phyloP scores from a whole-genome alignment of 2,888 invertebrate species.

The Ecdyonurus torrentis region DNA sequence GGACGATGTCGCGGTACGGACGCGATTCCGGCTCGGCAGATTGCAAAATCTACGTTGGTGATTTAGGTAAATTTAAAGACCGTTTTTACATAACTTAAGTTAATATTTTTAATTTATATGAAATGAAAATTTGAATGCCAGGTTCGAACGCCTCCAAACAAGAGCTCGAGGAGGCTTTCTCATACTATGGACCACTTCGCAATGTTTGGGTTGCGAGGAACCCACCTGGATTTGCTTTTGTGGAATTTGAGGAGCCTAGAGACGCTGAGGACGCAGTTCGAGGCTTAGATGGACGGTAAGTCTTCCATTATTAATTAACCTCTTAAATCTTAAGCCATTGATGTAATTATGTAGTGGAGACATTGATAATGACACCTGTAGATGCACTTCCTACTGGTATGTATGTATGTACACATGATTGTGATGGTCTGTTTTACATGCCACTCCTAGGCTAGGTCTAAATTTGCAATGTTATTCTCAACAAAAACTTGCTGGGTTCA shows the following conservation, averaged over 20 bases:
- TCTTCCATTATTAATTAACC: neutral
- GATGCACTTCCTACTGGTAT: too few species aligned
- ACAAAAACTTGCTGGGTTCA: too few species aligned
- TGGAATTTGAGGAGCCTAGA: conserved; percentile 81
- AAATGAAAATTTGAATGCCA: conserved; percentile 15
- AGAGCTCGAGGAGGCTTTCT: conserved; percentile 84
- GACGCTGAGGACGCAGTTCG: conserved; percentile 86
- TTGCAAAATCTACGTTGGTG: conserved; percentile 92
- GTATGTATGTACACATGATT: too few species aligned
- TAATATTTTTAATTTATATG: neutral
- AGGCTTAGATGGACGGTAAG: conserved; percentile 34
- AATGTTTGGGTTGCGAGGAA: conserved; percentile 98
- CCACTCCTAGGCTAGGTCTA: too few species aligned
- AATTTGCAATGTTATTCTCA: too few species aligned
- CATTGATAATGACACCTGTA: neutral
- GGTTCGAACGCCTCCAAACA: conserved; percentile 58
- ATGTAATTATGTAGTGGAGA: too few species aligned
- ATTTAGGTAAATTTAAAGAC: conserved; percentile 48
- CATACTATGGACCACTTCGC: conserved; percentile 76
- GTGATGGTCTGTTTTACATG: too few species aligned
- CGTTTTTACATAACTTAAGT: neutral
- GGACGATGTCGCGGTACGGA: conserved; percentile 50
- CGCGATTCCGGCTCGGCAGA: conserved; percentile 41
- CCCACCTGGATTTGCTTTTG: conserved; percentile 89
- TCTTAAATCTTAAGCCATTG: neutral